A percentile compares a stretch with the other conserved stretches of the same genome.
Evolutionary conservation across 2,797 vertebrate species (phyloP).

Genomic region (Salarias fasciatus): DNA sequence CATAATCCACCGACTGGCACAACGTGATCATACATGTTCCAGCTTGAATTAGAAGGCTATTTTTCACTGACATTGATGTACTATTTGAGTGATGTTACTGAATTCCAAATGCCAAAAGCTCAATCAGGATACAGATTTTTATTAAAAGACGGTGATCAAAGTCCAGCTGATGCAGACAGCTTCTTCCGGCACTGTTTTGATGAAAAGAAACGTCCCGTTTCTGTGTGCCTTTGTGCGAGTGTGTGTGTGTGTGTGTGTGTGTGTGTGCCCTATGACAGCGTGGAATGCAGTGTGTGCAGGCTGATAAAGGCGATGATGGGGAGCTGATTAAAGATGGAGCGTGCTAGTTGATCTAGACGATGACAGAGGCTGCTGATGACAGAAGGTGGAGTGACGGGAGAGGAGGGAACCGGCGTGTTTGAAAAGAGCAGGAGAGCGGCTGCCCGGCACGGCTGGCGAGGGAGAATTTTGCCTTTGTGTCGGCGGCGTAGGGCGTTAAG

Average conservation of each 20-base stretch:
- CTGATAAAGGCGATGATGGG: slow-evolving; percentile 78
- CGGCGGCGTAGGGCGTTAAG: slow-evolving; percentile 27
- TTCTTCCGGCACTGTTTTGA: slow-evolving; percentile 28
- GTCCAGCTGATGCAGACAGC: slow-evolving; percentile 24
- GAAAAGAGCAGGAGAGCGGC: slow-evolving; percentile 38
- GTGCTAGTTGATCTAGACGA: slow-evolving; percentile 63
- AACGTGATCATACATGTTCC: background rate
- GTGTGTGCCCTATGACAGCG: slow-evolving; percentile 34
- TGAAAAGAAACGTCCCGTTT: slow-evolving; percentile 40
- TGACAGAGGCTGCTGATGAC: slow-evolving; percentile 77
- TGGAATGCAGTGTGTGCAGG: slow-evolving; percentile 68
- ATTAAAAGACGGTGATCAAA: slow-evolving; percentile 48
- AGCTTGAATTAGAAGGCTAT: background rate
- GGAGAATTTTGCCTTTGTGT: slow-evolving; percentile 59
- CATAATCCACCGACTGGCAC: background rate
- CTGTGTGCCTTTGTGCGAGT: slow-evolving; percentile 19
- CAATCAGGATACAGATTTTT: slow-evolving; percentile 28
- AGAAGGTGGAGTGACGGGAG: slow-evolving; percentile 50
- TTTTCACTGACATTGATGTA: background rate
- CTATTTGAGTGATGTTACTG: slow-evolving; percentile 2
- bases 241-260: slow-evolving; percentile 18
- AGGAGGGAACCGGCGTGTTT: slow-evolving; percentile 41
- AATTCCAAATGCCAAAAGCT: slow-evolving; percentile 20
- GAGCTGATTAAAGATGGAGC: slow-evolving; percentile 81
- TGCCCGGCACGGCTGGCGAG: slow-evolving; percentile 25